Percentiles rank a stretch among this genome's conserved stretches.
phyloP scores from a whole-genome alignment of 2,888 invertebrate species.

The Zeuzera pyrina region DNA sequence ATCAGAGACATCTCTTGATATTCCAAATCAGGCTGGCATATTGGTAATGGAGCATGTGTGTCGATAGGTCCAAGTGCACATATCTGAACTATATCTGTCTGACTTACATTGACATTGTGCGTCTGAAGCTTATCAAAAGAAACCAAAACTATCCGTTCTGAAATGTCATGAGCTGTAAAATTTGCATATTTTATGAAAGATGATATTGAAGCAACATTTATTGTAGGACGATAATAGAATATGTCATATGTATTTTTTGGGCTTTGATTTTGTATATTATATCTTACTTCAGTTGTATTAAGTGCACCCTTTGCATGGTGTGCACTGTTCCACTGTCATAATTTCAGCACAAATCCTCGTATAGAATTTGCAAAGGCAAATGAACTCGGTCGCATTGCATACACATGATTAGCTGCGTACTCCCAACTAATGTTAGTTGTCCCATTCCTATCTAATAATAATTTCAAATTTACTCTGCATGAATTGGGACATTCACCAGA shows the following conservation, averaged over 20 bases:
- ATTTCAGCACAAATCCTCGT: conserved; percentile 84
- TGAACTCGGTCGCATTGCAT: conserved; percentile 81
- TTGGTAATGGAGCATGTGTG: conserved; percentile 37
- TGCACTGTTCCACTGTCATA: conserved; percentile 84
- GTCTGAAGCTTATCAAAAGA: conserved; percentile 82
- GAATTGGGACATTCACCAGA: conserved; percentile 79
- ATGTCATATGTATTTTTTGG: conserved; percentile 57
- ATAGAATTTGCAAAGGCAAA: conserved; percentile 76
- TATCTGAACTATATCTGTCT: conserved; percentile 83
- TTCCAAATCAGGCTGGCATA: conserved; percentile 83
- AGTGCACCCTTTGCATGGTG: conserved; percentile 64
- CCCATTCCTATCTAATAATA: conserved; percentile 70
- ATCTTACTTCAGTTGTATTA: conserved; percentile 52
- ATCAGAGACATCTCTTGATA: conserved; percentile 82
- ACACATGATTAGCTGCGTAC: conserved; percentile 76
- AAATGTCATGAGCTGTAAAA: conserved; percentile 72
- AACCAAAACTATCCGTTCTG: conserved; percentile 84
- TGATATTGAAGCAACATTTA: conserved; percentile 53
- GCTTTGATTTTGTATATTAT: conserved; percentile 59
- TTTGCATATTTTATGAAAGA: conserved; percentile 59
- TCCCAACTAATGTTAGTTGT: conserved; percentile 73
- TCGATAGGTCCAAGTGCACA: conserved; percentile 66
- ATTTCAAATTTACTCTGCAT: conserved; percentile 75
- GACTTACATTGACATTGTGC: conserved; percentile 84
- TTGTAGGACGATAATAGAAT: conserved; percentile 46